A percentile compares a stretch with the other conserved stretches of the same genome.
Conservation (phyloP, 2,797 vertebrate species). For the Anableps anableps region DNA sequence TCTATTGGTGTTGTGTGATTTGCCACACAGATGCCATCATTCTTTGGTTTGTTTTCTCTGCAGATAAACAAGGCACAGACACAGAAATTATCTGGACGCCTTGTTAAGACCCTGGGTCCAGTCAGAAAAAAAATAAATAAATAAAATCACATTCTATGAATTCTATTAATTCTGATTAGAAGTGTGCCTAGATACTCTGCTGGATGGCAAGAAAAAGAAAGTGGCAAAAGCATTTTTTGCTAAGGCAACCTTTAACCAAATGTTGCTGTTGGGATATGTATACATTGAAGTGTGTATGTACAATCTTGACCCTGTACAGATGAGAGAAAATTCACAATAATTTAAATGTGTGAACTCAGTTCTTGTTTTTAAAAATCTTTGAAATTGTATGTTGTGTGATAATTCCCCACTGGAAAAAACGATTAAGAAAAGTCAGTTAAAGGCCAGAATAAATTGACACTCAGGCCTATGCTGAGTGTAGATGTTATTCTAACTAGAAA, state of each 20-base stretch:
- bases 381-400: background rate
- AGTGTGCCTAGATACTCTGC: background rate
- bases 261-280: too few relatives aligned
- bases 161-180: background rate
- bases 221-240: background rate
- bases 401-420: background rate
- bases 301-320: background rate
- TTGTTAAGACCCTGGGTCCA: background rate
- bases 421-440: background rate
- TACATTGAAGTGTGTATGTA: too few relatives aligned
- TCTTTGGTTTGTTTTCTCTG: constrained; percentile 91
- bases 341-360: too few relatives aligned
- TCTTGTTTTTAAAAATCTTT: background rate
- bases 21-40: constrained; percentile 93
- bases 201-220: background rate
- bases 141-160: background rate
- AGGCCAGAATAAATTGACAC: background rate
- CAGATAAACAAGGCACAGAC: constrained; percentile 11
- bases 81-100: background rate
- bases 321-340: too few relatives aligned
- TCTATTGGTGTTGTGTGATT: constrained; percentile 96
- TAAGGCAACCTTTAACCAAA: background rate
- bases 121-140: too few relatives aligned
- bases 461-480: background rate
- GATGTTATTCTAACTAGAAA: background rate